These are phyloP conservation scores for Ptiloglossa arizonensis DNA, from an alignment of 1,140 invertebrate species.

Conservation along the genomic window DNA sequence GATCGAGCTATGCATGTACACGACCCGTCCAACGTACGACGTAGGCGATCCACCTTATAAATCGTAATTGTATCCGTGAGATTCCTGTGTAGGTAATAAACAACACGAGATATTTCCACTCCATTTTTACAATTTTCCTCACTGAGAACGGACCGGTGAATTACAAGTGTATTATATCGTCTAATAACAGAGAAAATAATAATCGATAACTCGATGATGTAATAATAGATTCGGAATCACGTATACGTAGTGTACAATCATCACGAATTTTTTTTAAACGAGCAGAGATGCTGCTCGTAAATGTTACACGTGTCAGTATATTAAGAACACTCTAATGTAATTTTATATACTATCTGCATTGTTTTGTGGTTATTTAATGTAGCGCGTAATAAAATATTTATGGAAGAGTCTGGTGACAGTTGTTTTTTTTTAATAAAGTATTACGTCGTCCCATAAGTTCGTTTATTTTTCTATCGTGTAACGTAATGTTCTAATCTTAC, in stretches of 20 bases:
- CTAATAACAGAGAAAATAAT: background rate
- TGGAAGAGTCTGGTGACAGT: background rate
- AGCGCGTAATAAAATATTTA: constrained; percentile 25
- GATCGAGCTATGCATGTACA: constrained; percentile 6
- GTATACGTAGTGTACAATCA: background rate
- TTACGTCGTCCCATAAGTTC: too few relatives aligned
- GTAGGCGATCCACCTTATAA: constrained; percentile 3
- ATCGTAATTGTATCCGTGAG: constrained; percentile 5
- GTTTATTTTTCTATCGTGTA: too few relatives aligned
- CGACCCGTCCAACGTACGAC: background rate
- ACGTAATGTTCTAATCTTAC: too few relatives aligned
- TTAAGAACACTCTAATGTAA: background rate
- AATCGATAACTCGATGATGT: background rate
- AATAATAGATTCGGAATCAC: background rate
- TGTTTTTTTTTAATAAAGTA: background rate
- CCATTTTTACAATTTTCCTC: background rate
- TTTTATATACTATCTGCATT: background rate
- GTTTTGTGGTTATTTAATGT: background rate
- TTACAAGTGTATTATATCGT: background rate
- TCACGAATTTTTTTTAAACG: background rate
- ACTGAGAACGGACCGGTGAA: background rate
- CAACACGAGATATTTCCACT: background rate
- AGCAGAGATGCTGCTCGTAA: background rate
- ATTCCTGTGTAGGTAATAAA: background rate
- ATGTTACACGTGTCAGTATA: background rate